phyloP scores from a whole-genome alignment of 2,888 invertebrate genomes.

The Aphelenchoides bicaudatus region DNA sequence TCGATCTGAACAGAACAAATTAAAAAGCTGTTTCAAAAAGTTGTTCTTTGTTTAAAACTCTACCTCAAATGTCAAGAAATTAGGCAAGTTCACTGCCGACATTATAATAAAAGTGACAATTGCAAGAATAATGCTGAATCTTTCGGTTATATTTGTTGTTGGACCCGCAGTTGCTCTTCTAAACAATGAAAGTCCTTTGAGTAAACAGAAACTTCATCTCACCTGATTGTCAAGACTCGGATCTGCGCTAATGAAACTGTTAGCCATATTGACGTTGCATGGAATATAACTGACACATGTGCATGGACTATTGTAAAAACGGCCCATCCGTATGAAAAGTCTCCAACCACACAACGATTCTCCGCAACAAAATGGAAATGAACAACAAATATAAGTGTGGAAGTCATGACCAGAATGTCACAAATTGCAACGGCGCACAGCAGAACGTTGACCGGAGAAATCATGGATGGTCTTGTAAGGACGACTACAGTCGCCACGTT shows the following conservation, averaged over 20 bases:
- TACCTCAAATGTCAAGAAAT: constrained; percentile 57
- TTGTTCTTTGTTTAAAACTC: constrained; percentile 11
- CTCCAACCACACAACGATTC: constrained; percentile 44
- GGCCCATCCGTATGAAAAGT: constrained; percentile 62
- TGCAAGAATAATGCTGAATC: constrained; percentile 43
- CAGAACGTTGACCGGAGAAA: constrained; percentile 50
- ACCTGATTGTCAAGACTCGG: constrained; percentile 63
- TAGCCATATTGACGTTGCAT: constrained; percentile 64
- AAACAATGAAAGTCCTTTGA: too few relatives aligned
- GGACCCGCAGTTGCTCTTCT: constrained; percentile 51
- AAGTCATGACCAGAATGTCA: constrained; percentile 56
- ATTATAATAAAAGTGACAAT: constrained; percentile 42
- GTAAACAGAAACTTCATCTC: too few relatives aligned
- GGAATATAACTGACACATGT: constrained; percentile 63
- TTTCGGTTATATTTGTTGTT: constrained; percentile 37
- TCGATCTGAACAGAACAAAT: constrained; percentile 40
- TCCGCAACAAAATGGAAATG: constrained; percentile 53
- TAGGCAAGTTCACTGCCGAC: constrained; percentile 52
- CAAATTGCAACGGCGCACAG: constrained; percentile 57
- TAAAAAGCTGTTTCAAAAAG: not conserved
- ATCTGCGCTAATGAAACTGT: constrained; percentile 64
- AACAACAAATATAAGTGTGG: constrained; percentile 49
- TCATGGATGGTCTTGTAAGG: constrained; percentile 54
- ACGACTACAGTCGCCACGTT: constrained; percentile 55
- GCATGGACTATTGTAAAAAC: constrained; percentile 63